phyloP scores from a whole-genome alignment of 2,797 vertebrate species.

The Acanthurus lineatus region DNA sequence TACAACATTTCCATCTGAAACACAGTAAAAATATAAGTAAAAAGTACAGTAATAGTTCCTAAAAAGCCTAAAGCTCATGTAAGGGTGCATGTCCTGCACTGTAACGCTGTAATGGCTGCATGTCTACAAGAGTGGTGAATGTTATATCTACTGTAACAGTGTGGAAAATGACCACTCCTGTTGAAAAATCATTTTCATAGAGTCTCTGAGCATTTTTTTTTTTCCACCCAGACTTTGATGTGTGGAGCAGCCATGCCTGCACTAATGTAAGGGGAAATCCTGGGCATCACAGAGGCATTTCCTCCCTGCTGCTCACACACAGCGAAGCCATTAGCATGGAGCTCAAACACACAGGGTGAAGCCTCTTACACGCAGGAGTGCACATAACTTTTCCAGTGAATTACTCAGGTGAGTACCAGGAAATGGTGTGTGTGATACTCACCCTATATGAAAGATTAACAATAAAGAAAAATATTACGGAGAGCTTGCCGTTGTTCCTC shows the following conservation, averaged over 20 bases:
- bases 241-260: slow-evolving; percentile 62
- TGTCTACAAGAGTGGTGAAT: slow-evolving; percentile 4
- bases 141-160: slow-evolving; percentile 38
- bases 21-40: neutral
- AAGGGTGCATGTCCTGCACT: neutral
- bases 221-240: slow-evolving; percentile 78
- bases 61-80: neutral
- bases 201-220: slow-evolving; percentile 36
- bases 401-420: no score
- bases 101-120: neutral
- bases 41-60: neutral
- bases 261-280: slow-evolving; percentile 85
- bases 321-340: slow-evolving; percentile 42
- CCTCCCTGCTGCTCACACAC: slow-evolving; percentile 75
- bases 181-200: slow-evolving; percentile 54
- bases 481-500: no score
- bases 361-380: no score
- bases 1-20: neutral
- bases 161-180: slow-evolving; percentile 65
- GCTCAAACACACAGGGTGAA: slow-evolving; percentile 24
- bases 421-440: no score
- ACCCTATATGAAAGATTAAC: no score
- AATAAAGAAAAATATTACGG: no score
- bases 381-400: no score
- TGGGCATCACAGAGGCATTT: slow-evolving; percentile 83